Percentiles rank a stretch among this genome's conserved stretches.
Conservation (phyloP, 2,113 vertebrate genomes). For the Ptyas mucosa region DNA sequence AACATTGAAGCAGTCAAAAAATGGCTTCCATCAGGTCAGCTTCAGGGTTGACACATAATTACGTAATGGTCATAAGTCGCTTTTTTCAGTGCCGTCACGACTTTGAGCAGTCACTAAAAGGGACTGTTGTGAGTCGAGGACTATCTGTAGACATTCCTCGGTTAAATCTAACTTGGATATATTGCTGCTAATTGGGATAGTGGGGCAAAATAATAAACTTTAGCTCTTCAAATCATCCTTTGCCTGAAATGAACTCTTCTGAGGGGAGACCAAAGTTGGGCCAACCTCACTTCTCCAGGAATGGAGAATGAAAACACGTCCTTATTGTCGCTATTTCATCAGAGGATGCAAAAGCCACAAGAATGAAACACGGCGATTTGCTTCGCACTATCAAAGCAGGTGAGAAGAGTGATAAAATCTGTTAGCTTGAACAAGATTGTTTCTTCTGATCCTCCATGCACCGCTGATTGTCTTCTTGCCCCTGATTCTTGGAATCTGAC, state of each 20-base stretch:
- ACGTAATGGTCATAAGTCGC: too few species aligned
- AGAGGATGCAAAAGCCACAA: not conserved
- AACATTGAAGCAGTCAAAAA: too few species aligned
- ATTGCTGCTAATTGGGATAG: not conserved
- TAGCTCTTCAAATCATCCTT: not conserved
- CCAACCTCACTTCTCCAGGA: not conserved
- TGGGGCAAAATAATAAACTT: not conserved
- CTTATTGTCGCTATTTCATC: not conserved
- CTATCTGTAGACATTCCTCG: slow-evolving; percentile 5
- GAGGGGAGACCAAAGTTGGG: not conserved
- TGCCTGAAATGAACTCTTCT: not conserved
- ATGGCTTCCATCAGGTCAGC: too few species aligned
- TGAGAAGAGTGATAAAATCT: slow-evolving; percentile 26
- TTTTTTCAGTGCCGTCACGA: too few species aligned
- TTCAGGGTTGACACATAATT: too few species aligned
- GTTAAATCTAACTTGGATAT: not conserved
- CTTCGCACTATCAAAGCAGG: not conserved
- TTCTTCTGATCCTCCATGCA: not conserved
- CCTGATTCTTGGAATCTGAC: slow-evolving; percentile 35
- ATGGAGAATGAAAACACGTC: not conserved
- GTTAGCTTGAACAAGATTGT: not conserved
- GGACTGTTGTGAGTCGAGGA: too few species aligned
- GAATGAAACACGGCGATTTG: not conserved
- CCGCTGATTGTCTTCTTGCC: not conserved
- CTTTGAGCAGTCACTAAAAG: too few species aligned